These are phyloP conservation scores for Lampropteryx suffumata DNA, from an alignment of 2,888 invertebrate species.

Conservation along the genomic window DNA sequence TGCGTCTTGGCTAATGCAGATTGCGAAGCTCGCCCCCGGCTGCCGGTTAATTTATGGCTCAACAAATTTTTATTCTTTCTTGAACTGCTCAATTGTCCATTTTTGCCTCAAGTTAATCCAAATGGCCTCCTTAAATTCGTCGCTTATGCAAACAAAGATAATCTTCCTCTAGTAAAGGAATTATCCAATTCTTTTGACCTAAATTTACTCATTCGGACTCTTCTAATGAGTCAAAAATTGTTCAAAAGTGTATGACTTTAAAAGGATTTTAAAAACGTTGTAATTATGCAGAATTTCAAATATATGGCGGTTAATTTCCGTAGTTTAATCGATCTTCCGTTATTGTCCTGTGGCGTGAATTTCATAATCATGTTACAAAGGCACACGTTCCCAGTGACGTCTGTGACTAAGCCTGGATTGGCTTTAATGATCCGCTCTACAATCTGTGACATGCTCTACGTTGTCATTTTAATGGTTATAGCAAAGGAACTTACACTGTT, in stretches of 20 bases:
- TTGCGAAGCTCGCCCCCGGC: constrained; percentile 67
- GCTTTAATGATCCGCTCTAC: constrained; percentile 22
- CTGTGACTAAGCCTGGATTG: constrained; percentile 23
- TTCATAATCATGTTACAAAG: constrained; percentile 47
- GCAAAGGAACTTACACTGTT: neutral
- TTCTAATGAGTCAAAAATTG: too few relatives aligned
- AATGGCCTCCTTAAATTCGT: constrained; percentile 26
- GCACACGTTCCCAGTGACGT: constrained; percentile 33
- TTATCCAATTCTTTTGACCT: neutral
- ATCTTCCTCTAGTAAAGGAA: neutral
- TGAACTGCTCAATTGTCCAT: constrained; percentile 71
- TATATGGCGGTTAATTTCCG: constrained; percentile 6
- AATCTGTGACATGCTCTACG: constrained; percentile 9
- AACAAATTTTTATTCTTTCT: constrained; percentile 78
- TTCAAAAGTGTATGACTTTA: too few relatives aligned
- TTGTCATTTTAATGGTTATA: neutral
- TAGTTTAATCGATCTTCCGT: constrained; percentile 35
- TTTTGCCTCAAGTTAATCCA: constrained; percentile 49
- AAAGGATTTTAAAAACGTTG: too few relatives aligned
- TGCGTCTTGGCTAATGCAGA: constrained; percentile 80
- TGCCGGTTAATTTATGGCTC: constrained; percentile 75
- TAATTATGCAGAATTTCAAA: constrained; percentile 14
- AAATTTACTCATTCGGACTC: neutral
- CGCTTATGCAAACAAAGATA: constrained; percentile 28
- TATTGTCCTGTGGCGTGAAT: constrained; percentile 38